These are phyloP conservation scores for Eupithecia vulgata DNA, from an alignment of 2,888 invertebrate species.

Conservation along the genomic window DNA sequence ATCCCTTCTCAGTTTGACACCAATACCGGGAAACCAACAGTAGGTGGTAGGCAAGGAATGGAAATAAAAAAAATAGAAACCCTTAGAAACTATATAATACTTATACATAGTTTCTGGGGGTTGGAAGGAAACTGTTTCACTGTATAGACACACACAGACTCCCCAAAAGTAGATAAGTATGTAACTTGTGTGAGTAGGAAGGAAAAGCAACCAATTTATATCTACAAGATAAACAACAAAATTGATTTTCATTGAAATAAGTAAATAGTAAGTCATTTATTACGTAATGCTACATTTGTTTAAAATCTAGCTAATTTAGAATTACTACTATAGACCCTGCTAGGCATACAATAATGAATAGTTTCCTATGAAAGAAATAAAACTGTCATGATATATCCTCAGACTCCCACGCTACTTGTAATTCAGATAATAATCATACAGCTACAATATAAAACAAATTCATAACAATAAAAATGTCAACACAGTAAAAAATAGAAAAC, in stretches of 20 bases:
- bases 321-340: neutral
- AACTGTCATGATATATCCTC: neutral
- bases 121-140: too few species aligned
- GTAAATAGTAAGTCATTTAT: neutral
- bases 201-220: neutral
- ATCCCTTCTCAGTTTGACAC: too few species aligned
- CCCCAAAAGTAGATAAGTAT: too few species aligned
- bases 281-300: neutral
- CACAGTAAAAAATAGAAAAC: conserved; percentile 57
- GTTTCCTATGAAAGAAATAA: neutral
- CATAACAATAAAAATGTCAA: conserved; percentile 79
- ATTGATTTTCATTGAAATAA: neutral
- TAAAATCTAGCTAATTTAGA: neutral
- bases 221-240: too few species aligned
- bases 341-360: neutral
- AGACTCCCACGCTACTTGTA: conserved; percentile 37
- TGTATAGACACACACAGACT: too few species aligned
- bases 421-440: conserved; percentile 41
- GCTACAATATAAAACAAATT: conserved; percentile 68
- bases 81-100: too few species aligned
- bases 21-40: too few species aligned
- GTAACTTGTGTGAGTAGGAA: neutral
- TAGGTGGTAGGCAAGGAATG: too few species aligned
- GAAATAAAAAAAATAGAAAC: too few species aligned
- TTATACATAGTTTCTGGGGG: too few species aligned